Conservation (phyloP, 2,888 invertebrate species). For the Imbricaverruca yamaguchii region DNA sequence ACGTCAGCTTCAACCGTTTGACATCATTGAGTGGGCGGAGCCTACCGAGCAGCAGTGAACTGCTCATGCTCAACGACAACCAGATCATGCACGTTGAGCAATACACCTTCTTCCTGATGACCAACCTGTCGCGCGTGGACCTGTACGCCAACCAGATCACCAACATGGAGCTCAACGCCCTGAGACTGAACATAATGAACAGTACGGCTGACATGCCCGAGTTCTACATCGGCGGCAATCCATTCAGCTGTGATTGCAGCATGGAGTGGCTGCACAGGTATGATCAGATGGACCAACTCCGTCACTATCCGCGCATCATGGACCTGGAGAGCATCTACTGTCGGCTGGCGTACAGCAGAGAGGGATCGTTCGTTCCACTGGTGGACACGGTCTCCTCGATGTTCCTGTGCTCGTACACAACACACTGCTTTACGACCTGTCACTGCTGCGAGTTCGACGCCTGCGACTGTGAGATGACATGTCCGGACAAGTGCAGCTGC, state of each 20-base stretch:
- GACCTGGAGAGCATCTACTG: conserved; percentile 77
- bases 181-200: conserved; percentile 55
- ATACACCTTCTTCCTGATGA: conserved; percentile 78
- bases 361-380: conserved; percentile 62
- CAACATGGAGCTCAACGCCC: conserved; percentile 40
- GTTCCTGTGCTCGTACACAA: conserved; percentile 74
- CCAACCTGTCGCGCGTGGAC: conserved; percentile 72
- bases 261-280: conserved; percentile 85
- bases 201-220: conserved; percentile 64
- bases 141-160: conserved; percentile 72
- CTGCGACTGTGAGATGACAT: conserved; percentile 88
- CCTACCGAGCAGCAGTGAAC: conserved; percentile 72
- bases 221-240: conserved; percentile 77
- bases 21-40: conserved; percentile 74
- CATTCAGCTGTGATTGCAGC: conserved; percentile 78
- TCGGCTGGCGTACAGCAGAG: conserved; percentile 67
- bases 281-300: conserved; percentile 68
- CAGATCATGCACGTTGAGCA: conserved; percentile 73
- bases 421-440: conserved; percentile 77
- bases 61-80: conserved; percentile 70
- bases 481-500: conserved; percentile 77
- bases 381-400: conserved; percentile 71
- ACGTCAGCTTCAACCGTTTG: conserved; percentile 71
- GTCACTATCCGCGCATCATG: conserved; percentile 71
- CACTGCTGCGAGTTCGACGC: conserved; percentile 87